phyloP scores from a whole-genome alignment of 2,797 vertebrate genomes.

The Sebastes trivittatus region DNA sequence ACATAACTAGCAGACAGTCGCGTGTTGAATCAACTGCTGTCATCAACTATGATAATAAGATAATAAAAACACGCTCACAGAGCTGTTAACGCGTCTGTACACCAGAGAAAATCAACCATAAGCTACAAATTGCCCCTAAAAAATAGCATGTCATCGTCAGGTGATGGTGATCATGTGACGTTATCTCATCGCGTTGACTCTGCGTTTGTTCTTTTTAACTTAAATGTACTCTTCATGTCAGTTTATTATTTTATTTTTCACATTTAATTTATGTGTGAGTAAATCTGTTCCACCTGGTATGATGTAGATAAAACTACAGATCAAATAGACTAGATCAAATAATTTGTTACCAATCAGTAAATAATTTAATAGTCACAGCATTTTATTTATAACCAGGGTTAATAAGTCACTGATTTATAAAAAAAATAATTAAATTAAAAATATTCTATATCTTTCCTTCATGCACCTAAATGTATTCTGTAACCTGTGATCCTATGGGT shows the following conservation, averaged over 20 bases:
- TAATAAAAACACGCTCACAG: not conserved
- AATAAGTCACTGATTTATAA: not conserved
- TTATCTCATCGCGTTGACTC: not conserved
- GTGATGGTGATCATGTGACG: constrained; percentile 64
- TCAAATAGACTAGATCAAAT: no score
- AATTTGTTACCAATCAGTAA: not conserved
- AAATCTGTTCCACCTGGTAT: not conserved
- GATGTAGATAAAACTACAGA: not conserved
- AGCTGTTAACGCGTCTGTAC: not conserved
- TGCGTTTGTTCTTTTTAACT: not conserved
- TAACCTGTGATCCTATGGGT: no score
- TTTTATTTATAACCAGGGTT: not conserved
- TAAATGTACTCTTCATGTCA: no score
- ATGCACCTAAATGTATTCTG: not conserved
- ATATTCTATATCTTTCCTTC: no score
- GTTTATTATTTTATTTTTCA: no score
- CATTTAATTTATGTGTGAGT: no score
- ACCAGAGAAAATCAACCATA: not conserved
- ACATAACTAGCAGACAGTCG: not conserved
- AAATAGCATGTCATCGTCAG: constrained; percentile 66
- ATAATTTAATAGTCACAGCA: not conserved
- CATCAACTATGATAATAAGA: not conserved
- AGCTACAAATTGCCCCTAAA: not conserved
- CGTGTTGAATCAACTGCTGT: not conserved
- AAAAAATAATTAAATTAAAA: no score